phyloP scores from a whole-genome alignment of 1,140 invertebrate genomes.

The Nasonia longicornis region DNA sequence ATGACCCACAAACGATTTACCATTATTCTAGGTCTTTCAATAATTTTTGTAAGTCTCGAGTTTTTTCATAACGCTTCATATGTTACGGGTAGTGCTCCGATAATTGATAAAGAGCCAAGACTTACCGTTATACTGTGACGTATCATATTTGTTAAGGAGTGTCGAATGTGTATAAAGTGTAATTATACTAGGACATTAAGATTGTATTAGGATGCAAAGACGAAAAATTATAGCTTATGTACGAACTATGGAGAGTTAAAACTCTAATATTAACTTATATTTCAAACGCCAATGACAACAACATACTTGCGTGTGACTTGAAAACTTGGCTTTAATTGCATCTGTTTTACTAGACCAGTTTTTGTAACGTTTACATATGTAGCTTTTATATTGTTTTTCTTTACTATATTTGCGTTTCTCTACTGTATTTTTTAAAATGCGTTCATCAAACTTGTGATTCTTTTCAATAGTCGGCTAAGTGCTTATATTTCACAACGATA shows the following conservation, averaged over 20 bases:
- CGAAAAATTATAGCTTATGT: background rate
- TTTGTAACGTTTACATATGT: background rate
- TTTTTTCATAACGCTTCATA: slow-evolving; percentile 34
- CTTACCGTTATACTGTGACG: slow-evolving; percentile 26
- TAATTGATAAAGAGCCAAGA: slow-evolving; percentile 32
- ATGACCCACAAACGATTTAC: background rate
- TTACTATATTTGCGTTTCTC: slow-evolving; percentile 5
- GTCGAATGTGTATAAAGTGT: slow-evolving; percentile 43
- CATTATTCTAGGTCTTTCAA: background rate
- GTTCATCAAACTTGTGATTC: background rate
- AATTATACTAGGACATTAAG: slow-evolving; percentile 34
- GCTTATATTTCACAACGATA: slow-evolving; percentile 9
- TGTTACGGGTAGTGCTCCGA: slow-evolving; percentile 23
- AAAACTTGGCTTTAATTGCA: background rate
- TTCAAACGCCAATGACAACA: background rate
- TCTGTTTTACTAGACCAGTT: background rate
- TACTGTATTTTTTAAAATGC: background rate
- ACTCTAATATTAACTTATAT: background rate
- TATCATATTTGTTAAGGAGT: slow-evolving; percentile 37
- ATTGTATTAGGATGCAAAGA: background rate
- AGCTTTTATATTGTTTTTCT: background rate
- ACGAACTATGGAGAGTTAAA: background rate
- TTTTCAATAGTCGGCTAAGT: background rate
- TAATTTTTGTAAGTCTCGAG: slow-evolving; percentile 15
- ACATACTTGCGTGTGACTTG: slow-evolving; percentile 18